Percentiles rank a stretch among this genome's conserved stretches.
Evolutionary conservation across 2,113 vertebrate genomes (phyloP).

Genomic region (Chiloscyllium plagiosum): DNA sequence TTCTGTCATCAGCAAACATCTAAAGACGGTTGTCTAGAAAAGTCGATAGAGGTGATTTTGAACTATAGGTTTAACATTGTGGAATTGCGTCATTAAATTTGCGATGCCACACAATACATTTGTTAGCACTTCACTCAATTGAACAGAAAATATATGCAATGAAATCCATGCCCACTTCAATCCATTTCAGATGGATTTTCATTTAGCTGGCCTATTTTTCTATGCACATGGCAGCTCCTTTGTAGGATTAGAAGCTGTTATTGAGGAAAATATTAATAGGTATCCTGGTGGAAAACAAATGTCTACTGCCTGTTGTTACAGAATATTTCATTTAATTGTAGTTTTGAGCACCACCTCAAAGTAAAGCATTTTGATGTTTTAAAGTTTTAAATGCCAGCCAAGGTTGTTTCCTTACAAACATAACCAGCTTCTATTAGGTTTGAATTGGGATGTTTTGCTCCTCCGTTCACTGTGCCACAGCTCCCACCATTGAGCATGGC

Average conservation of each 20-base stretch:
- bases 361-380: not conserved
- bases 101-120: not conserved
- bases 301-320: not conserved
- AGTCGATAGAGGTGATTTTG: not conserved
- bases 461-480: not conserved
- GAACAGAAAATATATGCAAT: not conserved
- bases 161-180: not conserved
- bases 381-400: not conserved
- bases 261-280: not conserved
- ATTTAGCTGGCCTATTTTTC: not conserved
- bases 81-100: not conserved
- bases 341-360: not conserved
- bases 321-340: not conserved
- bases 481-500: not conserved
- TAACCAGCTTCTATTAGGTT: not conserved
- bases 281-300: not conserved
- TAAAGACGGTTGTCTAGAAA: not conserved
- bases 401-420: not conserved
- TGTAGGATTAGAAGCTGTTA: not conserved
- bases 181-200: not conserved
- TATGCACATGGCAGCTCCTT: not conserved
- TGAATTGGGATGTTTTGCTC: not conserved
- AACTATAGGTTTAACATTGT: not conserved
- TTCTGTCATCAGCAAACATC: not conserved
- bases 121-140: not conserved